These are phyloP conservation scores for Dipodomys spectabilis DNA, from an alignment of 2,113 vertebrate species.

Conservation along the genomic window DNA sequence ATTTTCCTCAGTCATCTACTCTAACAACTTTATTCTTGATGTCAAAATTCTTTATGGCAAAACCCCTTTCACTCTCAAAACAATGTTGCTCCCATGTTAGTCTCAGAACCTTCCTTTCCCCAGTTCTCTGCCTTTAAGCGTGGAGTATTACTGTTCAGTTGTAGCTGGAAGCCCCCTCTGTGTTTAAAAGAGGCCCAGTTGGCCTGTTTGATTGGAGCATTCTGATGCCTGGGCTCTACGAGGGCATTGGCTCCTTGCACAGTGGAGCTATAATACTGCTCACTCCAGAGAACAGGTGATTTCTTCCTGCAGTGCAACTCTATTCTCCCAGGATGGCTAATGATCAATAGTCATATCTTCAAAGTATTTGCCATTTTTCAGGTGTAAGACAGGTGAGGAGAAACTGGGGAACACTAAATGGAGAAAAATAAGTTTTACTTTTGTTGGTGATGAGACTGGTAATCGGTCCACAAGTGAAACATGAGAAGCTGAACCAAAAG, in stretches of 20 bases:
- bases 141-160: background rate
- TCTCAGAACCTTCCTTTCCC: background rate
- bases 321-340: background rate
- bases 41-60: background rate
- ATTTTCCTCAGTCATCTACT: background rate
- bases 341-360: conserved; percentile 49
- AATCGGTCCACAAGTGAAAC: conserved; percentile 44
- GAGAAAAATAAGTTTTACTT: conserved; percentile 67
- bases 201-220: background rate
- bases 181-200: background rate
- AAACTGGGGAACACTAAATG: conserved; percentile 43
- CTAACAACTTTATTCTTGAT: background rate
- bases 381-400: conserved; percentile 24
- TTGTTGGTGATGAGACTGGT: background rate
- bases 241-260: background rate
- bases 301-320: background rate
- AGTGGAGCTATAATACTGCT: fast-evolving
- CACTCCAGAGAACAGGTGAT: background rate
- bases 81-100: background rate
- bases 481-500: background rate
- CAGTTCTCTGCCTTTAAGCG: background rate
- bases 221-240: background rate
- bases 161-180: background rate
- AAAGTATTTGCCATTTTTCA: conserved; percentile 58
- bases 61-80: background rate